Conservation (phyloP, 2,888 invertebrate genomes). For the Eilema caniola region DNA sequence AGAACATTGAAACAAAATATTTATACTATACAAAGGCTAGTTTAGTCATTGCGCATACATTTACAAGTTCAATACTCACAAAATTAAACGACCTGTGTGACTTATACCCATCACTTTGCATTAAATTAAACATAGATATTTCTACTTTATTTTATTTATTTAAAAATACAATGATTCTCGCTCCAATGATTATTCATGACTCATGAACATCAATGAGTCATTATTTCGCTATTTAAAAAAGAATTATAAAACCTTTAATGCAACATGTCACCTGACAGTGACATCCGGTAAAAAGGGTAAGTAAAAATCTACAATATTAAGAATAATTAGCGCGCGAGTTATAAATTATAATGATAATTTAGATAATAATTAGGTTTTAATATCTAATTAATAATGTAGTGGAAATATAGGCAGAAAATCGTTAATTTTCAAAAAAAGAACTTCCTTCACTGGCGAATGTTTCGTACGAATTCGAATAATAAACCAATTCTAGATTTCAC, state of each 20-base stretch:
- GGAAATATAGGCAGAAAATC: too few species aligned
- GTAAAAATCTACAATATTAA: not conserved
- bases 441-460: not conserved
- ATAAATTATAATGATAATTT: too few species aligned
- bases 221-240: not conserved
- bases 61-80: constrained; percentile 5
- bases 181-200: not conserved
- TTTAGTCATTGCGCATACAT: constrained; percentile 8
- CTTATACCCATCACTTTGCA: not conserved
- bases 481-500: too few species aligned
- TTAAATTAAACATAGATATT: not conserved
- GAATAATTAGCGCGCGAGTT: too few species aligned
- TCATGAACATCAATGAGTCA: constrained; percentile 7
- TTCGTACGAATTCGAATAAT: too few species aligned
- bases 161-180: constrained; percentile 4
- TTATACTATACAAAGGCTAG: not conserved
- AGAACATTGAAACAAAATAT: not conserved
- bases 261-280: too few species aligned
- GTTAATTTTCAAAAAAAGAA: too few species aligned
- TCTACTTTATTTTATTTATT: not conserved
- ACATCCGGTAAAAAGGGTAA: not conserved
- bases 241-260: too few species aligned
- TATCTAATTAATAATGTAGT: too few species aligned
- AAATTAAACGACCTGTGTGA: constrained; percentile 7
- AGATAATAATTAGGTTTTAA: too few species aligned